phyloP scores from a whole-genome alignment of 2,888 invertebrate species.

The Dascillus cervinus region DNA sequence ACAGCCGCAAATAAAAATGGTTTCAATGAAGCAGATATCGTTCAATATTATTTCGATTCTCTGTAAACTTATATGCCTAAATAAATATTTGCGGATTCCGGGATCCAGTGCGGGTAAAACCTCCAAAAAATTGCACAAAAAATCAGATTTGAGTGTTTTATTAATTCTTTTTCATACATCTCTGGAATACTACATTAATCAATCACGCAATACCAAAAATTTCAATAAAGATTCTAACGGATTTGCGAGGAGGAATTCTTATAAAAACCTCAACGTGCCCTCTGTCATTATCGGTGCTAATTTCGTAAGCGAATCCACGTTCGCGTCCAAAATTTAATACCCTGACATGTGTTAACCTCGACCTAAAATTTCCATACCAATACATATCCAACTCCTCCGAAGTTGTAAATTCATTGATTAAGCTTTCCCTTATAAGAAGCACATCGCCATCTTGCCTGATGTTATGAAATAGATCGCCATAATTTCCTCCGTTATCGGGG shows the following conservation, averaged over 20 bases:
- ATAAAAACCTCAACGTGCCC: conserved; percentile 7
- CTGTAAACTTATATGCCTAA: too few species aligned
- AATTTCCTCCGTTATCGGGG: conserved; percentile 10
- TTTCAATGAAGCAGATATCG: too few species aligned
- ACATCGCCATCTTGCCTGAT: conserved; percentile 7
- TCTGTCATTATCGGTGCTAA: conserved; percentile 5
- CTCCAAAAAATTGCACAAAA: too few species aligned
- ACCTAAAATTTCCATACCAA: conserved; percentile 7
- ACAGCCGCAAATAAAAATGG: too few species aligned
- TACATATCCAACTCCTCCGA: conserved; percentile 8
- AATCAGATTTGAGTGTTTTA: too few species aligned
- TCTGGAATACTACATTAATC: too few species aligned
- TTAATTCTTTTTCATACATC: too few species aligned
- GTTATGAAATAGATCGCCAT: conserved; percentile 8
- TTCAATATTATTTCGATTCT: too few species aligned
- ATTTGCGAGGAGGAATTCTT: conserved; percentile 6
- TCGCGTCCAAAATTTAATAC: conserved; percentile 11
- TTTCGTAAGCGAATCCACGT: conserved; percentile 7
- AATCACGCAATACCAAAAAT: conserved; percentile 5
- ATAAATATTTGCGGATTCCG: too few species aligned
- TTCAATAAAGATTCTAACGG: conserved; percentile 8
- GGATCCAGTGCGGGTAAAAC: too few species aligned
- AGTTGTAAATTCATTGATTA: conserved; percentile 8
- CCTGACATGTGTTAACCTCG: conserved; percentile 9
- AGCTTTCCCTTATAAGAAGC: conserved; percentile 9